A percentile compares a stretch with the other conserved stretches of the same genome.
Conservation (phyloP, 2,113 vertebrate species). For the Telmatochromis sp. region DNA sequence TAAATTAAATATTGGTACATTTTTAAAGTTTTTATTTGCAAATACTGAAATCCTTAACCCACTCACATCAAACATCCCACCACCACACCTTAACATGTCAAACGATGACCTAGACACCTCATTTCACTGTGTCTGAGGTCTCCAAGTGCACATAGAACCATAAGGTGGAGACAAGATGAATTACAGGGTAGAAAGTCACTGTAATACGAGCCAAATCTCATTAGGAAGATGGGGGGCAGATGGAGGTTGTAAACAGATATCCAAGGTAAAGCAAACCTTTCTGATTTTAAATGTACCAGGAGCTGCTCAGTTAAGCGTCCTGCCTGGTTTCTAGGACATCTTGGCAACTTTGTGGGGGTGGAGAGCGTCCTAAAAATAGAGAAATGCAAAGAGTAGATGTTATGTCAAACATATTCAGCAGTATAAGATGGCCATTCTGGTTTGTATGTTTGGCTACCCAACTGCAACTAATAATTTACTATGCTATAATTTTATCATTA, state of each 20-base stretch:
- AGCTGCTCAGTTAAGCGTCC: background rate
- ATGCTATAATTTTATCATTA: background rate
- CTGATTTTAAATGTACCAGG: background rate
- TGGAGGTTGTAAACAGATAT: slow-evolving; percentile 1
- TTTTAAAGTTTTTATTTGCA: background rate
- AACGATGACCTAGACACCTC: background rate
- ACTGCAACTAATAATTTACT: slow-evolving; percentile 24
- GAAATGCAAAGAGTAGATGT: background rate
- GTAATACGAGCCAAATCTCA: background rate
- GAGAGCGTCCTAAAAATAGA: background rate
- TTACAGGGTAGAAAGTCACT: background rate
- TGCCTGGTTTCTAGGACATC: background rate
- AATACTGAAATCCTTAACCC: background rate
- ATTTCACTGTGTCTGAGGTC: background rate
- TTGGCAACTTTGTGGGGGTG: slow-evolving; percentile 35
- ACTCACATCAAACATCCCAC: background rate
- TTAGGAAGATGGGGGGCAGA: background rate
- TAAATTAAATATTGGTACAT: background rate
- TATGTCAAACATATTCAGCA: background rate
- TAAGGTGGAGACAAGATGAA: background rate
- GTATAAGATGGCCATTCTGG: background rate
- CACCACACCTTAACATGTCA: background rate
- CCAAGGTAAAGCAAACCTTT: background rate
- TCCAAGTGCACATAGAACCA: background rate
- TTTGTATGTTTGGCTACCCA: slow-evolving; percentile 28